Evolutionary conservation across 2,797 vertebrate species (phyloP).

Genomic region (Propithecus perrieri): DNA sequence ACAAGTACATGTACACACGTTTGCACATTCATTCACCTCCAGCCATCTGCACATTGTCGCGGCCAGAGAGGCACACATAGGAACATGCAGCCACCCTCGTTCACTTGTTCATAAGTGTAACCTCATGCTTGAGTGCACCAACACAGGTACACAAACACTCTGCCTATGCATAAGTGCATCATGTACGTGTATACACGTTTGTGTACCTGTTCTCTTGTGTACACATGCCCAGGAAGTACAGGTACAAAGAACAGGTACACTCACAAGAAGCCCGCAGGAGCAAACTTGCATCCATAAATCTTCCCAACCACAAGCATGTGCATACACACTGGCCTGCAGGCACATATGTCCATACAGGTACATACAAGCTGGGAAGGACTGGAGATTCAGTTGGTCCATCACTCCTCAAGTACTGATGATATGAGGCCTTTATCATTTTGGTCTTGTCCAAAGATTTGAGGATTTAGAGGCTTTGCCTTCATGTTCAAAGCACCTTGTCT

Average conservation of each 20-base stretch:
- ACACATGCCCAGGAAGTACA: neutral
- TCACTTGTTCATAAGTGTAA: accelerated
- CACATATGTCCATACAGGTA: too few species aligned
- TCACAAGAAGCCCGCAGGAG: neutral
- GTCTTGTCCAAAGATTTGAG: neutral
- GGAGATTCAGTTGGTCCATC: neutral
- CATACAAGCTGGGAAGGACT: neutral
- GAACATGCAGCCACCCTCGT: accelerated
- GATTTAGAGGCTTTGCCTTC: neutral
- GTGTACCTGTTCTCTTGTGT: neutral
- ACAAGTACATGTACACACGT: neutral
- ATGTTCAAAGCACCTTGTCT: neutral
- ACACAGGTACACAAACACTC: neutral
- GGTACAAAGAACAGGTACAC: neutral
- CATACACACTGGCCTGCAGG: accelerated
- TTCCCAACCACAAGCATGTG: neutral
- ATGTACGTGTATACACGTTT: accelerated
- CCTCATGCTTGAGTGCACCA: neutral
- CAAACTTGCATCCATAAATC: neutral
- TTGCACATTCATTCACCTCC: neutral
- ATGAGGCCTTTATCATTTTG: neutral
- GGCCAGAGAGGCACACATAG: neutral
- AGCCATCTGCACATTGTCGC: neutral
- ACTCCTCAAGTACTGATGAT: neutral
- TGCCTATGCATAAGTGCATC: too few species aligned